phyloP scores from a whole-genome alignment of 2,888 invertebrate species.

The Heterodera filipjevi region DNA sequence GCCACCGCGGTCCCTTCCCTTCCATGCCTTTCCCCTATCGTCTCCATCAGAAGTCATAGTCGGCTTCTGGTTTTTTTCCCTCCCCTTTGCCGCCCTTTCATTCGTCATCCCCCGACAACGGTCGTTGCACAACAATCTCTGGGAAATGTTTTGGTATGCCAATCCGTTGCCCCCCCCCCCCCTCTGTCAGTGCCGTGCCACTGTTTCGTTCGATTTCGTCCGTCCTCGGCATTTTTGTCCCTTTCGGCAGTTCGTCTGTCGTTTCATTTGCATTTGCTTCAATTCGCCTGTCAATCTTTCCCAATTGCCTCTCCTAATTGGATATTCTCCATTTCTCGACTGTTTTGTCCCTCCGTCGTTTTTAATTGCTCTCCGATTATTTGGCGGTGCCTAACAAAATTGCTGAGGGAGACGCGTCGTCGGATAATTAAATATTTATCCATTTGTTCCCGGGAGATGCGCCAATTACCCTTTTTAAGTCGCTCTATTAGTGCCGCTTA shows the following conservation, averaged over 20 bases:
- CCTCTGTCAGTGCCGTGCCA: not conserved
- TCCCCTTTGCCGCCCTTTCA: not conserved
- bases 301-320: not conserved
- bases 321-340: conserved; percentile 6
- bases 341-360: not conserved
- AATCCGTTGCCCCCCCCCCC: no score
- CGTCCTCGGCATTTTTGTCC: not conserved
- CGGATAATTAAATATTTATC: conserved; percentile 15
- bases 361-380: conserved; percentile 1
- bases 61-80: not conserved
- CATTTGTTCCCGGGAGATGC: conserved; percentile 15
- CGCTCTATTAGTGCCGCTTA: not conserved
- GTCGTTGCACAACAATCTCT: conserved; percentile 1
- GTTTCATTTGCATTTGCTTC: conserved; percentile 3
- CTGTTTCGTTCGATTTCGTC: no score
- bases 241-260: not conserved
- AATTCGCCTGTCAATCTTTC: conserved; percentile 9
- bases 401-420: not conserved
- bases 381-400: conserved; percentile 8
- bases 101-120: not conserved
- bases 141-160: not conserved
- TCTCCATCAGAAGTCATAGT: not conserved
- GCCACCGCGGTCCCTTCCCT: not conserved
- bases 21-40: not conserved
- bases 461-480: conserved; percentile 4